Conservation (phyloP, 2,888 invertebrate genomes). For the Thera britannica region DNA sequence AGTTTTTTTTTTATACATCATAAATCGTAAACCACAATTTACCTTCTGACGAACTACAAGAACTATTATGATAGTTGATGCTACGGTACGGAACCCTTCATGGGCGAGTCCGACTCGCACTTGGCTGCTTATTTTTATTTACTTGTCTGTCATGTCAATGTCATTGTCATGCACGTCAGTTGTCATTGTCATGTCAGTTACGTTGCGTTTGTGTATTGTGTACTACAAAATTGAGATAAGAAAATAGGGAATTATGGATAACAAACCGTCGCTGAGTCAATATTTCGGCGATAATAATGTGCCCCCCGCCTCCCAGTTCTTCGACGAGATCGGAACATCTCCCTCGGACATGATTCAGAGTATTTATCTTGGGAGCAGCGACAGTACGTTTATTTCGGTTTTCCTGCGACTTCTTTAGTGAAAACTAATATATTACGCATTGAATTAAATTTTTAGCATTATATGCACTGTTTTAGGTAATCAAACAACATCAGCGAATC, state of each 20-base stretch:
- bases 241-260: conserved; percentile 66
- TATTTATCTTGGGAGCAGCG: conserved; percentile 73
- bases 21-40: too few relatives aligned
- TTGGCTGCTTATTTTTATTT: too few relatives aligned
- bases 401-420: conserved; percentile 4
- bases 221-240: conserved; percentile 13
- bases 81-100: too few relatives aligned
- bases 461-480: conserved; percentile 43
- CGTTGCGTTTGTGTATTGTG: too few relatives aligned
- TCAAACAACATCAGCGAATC: conserved; percentile 53
- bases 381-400: conserved; percentile 53
- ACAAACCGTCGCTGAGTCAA: conserved; percentile 83
- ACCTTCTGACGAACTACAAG: too few relatives aligned
- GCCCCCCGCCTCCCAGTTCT: conserved; percentile 78
- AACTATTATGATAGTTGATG: too few relatives aligned
- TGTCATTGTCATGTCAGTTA: too few relatives aligned
- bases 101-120: too few relatives aligned
- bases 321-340: conserved; percentile 79
- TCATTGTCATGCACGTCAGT: too few relatives aligned
- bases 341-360: conserved; percentile 81
- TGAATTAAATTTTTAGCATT: neutral
- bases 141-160: too few relatives aligned
- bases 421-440: neutral
- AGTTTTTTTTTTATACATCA: too few relatives aligned
- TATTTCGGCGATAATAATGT: conserved; percentile 81